Percentiles rank a stretch among this genome's conserved stretches.
phyloP scores from a whole-genome alignment of 2,797 vertebrate species.

The Clamator glandarius region DNA sequence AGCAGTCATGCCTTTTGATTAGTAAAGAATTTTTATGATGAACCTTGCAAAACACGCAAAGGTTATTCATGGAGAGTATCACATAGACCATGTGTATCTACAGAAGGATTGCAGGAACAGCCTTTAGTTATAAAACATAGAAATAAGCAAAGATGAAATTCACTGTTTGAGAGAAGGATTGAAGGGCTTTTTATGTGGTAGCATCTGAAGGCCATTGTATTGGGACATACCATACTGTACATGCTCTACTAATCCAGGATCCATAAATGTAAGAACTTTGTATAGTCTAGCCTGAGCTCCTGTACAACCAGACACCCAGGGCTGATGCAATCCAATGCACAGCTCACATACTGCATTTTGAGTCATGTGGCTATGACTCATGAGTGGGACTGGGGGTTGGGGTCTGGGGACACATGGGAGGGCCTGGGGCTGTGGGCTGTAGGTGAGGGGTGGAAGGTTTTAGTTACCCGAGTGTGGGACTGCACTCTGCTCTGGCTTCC shows the following conservation, averaged over 20 bases:
- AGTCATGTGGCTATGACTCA: neutral
- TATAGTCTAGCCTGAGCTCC: neutral
- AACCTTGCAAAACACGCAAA: neutral
- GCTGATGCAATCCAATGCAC: neutral
- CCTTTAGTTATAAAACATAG: neutral
- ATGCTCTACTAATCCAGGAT: neutral
- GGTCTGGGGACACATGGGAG: neutral
- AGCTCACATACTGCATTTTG: neutral
- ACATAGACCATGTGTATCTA: neutral
- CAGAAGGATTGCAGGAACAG: neutral
- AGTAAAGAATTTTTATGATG: constrained; percentile 8
- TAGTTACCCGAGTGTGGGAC: neutral
- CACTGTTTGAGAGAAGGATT: neutral
- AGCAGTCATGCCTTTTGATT: neutral
- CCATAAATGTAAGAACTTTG: neutral
- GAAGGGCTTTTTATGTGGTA: neutral
- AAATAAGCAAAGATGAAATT: constrained; percentile 20
- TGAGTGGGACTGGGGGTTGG: neutral
- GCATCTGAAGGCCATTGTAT: neutral
- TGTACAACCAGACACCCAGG: neutral
- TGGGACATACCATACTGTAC: neutral
- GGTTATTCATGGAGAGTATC: constrained; percentile 8
- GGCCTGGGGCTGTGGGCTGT: neutral
- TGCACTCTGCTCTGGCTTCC: neutral
- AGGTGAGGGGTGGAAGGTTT: neutral